Evolutionary conservation across 2,888 invertebrate genomes (phyloP), one percentile per base, ranked within the genome.

Genomic region (Pandemis cinnamomeana): DNA sequence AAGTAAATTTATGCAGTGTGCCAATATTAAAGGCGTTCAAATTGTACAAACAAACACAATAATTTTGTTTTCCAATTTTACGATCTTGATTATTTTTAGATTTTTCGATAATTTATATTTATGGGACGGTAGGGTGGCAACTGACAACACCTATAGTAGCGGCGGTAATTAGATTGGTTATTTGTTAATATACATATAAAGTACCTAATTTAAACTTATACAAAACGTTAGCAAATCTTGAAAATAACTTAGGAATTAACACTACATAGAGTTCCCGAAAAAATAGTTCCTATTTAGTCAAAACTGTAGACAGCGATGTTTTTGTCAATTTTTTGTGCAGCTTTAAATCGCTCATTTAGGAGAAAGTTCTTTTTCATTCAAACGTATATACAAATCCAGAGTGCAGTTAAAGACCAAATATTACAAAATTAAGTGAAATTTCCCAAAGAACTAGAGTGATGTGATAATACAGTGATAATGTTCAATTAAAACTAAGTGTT

Each of bases 401-500:
- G 27, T 27, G 58, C 58, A 58, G 27, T 27, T 27, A n/a, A 20
- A 20, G 11, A 58, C 11, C 58, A 11, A 58, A 61, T 61, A 61
- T 42, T 61, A n/a, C 8, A 41, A 61, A n/a, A 61, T 61, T 3
- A 41, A 66, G 36, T 63, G 51, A 68, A 53, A 60, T 7, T 13
- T 7, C 15, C 66, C 69, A 70, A 73, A 73, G 70, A 73, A 61
- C 60, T 63, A 41, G 20, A 36, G 27, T 36, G 27, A 48, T 68
- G 72, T 72, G 68, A 72, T 68, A 68, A 42, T 51, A 0, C 41
- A 64, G 73, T 72, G 63, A 72, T 64, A 13, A n/a, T 0, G 20
- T 15, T 36, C 27, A 36, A 6, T 53, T 15, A 53, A 7, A 53
- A 15, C 13, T 41, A 44, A 53, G 15, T 67, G 36, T 58, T 53